Evolutionary conservation across 2,888 invertebrate genomes (phyloP), one percentile per base, ranked within the genome.

Genomic region (Drosophila mayaguana): DNA sequence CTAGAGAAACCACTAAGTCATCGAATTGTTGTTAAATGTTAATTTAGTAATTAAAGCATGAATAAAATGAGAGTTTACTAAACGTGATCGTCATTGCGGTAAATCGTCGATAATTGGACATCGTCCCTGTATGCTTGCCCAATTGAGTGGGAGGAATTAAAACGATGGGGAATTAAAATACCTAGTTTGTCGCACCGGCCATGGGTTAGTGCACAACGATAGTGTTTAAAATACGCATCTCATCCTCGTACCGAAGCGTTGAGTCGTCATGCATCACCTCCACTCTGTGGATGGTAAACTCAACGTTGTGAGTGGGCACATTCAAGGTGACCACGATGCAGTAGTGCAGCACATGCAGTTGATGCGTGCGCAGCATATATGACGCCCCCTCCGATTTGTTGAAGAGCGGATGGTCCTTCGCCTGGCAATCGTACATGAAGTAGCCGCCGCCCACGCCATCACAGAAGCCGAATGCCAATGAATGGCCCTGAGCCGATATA

Each of bases 391-490:
- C 93, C 7, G 94, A 93, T 0, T 94, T 94, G 40, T 93, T 91
- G 86, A 95, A 96, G 80, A 95, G 90, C 0, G 95, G 95, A 6
- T 93, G 91, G 4, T 95, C 95, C 76, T 93, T 92, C 67, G 94
- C 94, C 90, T 95, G 95, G 77, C 95, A 95, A 80, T 96, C 96
- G 86, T 94, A 96, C 95, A 96, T 94, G 79, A 95, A 95, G 83
- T 95, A 96, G 16, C 95, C 95, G 18, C 91, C 85, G 28, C 91
- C 88, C 42, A 77, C 70, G 0, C 91, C 91, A 0, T 80, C 74
- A 72, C 87, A 77, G 60, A 81, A 94, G 2, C 95, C 95, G 78
- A 95, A 94, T 9, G 94, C 94, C 72, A 94, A 88, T 57, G 94
- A 94, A 66, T 94, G 94, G 8, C 91, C 91, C 0, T 94, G 93